Evolutionary conservation across 2,888 invertebrate genomes (phyloP).

Genomic region (Megalurothrips usitatus): DNA sequence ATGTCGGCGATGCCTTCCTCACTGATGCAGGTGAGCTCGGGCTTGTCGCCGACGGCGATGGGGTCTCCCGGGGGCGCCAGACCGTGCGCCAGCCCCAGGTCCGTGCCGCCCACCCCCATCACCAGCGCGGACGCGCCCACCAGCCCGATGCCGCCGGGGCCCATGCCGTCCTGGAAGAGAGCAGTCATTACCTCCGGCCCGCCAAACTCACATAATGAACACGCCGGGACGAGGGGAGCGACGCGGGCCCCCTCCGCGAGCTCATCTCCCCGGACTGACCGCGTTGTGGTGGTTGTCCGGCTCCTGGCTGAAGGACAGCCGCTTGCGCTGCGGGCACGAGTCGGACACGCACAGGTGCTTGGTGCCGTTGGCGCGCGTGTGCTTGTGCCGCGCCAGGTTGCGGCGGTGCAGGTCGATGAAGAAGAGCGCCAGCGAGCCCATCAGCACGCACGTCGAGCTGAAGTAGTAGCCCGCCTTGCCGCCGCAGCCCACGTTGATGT

Average conservation of each 20-base stretch:
- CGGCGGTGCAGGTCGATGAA: slow-evolving; percentile 74
- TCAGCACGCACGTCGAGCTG: slow-evolving; percentile 71
- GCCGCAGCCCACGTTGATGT: slow-evolving; percentile 72
- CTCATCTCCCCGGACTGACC: slow-evolving; percentile 36
- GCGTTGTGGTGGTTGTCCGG: slow-evolving; percentile 45
- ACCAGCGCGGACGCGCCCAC: slow-evolving; percentile 13
- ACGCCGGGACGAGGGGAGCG: too few relatives aligned
- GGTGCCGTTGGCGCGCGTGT: slow-evolving; percentile 57
- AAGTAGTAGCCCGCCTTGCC: slow-evolving; percentile 79
- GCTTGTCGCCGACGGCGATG: slow-evolving; percentile 55
- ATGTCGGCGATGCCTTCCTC: slow-evolving; percentile 80
- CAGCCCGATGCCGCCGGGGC: not conserved
- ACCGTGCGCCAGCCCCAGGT: slow-evolving; percentile 47
- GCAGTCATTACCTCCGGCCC: not conserved
- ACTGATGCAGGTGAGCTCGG: slow-evolving; percentile 77
- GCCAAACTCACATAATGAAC: too few relatives aligned
- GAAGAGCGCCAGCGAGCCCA: slow-evolving; percentile 72
- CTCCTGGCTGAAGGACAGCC: slow-evolving; percentile 57
- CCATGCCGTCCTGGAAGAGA: not conserved
- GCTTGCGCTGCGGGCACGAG: slow-evolving; percentile 54
- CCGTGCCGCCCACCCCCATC: slow-evolving; percentile 30
- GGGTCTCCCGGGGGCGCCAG: slow-evolving; percentile 50
- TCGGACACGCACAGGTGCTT: slow-evolving; percentile 55
- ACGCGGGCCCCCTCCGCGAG: too few relatives aligned
- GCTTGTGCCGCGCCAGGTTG: slow-evolving; percentile 65